Base-by-base conservation (phyloP, 2,113 vertebrate genomes). In the Gallinago undulata region DNA sequence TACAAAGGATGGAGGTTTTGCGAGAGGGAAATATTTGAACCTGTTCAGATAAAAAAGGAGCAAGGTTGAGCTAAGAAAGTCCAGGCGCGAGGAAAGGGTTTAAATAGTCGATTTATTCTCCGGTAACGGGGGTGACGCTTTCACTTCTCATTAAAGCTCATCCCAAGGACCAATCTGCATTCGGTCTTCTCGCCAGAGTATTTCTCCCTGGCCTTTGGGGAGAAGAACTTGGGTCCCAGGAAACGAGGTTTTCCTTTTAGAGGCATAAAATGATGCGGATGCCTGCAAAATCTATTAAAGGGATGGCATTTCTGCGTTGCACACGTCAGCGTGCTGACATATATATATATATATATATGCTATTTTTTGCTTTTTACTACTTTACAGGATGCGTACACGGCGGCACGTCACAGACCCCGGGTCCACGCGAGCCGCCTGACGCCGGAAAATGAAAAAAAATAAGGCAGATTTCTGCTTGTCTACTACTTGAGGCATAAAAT, bases 1-100 rank as follows among this genome's bases (percentile, higher is more conserved):
- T 51, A 85, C 7, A 92, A 92, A 90, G 66, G 70, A 50, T 16
- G 33, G 69, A 69, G 92, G 43, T 75, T 96, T 96, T 87, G 19
- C 75, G 82, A 74, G 69, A 92, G 47, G 63, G 35, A 87, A 96
- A 94, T 67, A 56, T 91, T 93, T 84, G 70, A 94, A 89, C 96
- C 93, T 94, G 70, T 87, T 94, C 79, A 67, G 21, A 59, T 75
- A 37, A 91, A 89, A 39, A 39, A 39, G 39, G 77, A 56, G 76
- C 39, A 89, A 96, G 53, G 69, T 89, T 94, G 80, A 83, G 47
- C 78, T 89, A 64, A 73, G 89, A 94, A 92, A 84, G 45, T 89
- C 35, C 17, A 31, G 69, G 48, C 31, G 50, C 16, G 47, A 45
- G 78, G 48, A 88, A 50, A 41, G 37, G 31, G 41, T 67, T 89